Base-by-base conservation (phyloP, 1,140 invertebrate species). In the Sycobia sp. region DNA sequence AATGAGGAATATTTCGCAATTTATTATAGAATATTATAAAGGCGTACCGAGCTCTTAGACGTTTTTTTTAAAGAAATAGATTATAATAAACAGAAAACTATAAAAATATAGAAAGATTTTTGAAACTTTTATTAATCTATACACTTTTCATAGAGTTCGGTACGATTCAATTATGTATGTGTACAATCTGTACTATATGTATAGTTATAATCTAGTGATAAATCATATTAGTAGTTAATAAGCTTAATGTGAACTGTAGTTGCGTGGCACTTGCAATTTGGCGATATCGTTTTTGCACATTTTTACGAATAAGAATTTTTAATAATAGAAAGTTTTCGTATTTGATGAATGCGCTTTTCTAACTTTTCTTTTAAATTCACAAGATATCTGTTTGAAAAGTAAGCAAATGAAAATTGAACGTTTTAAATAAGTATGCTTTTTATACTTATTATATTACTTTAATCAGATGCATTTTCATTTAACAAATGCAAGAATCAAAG, bases 241-340 rank as follows among this genome's bases (percentile, higher is more conserved):
- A 62, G 47, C 20, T 66, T 44, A 69, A 64, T 68, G 57, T 69
- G 68, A 71, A 60, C 9, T 66, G 58, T 73, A 71, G 62, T 73
- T 71, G 23, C 39, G 20, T 36, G 46, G 69, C 73, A 73, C 71
- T 62, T 49, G 29, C 49, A 66, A 46, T 67, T 71, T 47, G 67
- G 67, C 36, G 43, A 67, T 70, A 73, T 76, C 70, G 63, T 72
- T 75, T 73, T 74, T 75, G 73, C 72, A 73, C 72, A 68, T 73
- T 75, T 75, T 69, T 73, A 73, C 64, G 69, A 50, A 66, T 66
- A 46, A 61, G 41, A 62, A 50, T 54, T 9, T 57, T 49, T 62
- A 62, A 16, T 22, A 23, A 39, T 54, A 56, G 22, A 34, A 56
- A 47, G 22, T 36, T 62, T 62, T 32, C 56, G 49, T 55, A 55